Conservation (phyloP, 2,888 invertebrate genomes). For the Synergus laeviventris region DNA sequence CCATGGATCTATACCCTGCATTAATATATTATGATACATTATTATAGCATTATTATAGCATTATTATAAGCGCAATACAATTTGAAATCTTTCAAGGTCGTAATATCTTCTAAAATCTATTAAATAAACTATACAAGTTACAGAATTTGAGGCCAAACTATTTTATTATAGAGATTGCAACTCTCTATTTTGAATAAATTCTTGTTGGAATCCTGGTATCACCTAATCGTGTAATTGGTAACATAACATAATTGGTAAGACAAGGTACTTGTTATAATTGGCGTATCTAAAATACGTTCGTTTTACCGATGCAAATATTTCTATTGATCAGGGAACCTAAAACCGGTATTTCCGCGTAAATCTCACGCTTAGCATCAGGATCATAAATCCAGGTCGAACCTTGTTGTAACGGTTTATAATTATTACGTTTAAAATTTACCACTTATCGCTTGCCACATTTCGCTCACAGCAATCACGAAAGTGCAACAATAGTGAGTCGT, state of each 20-base stretch:
- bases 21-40: background rate
- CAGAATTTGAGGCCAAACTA: background rate
- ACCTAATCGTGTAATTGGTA: background rate
- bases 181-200: background rate
- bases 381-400: constrained; percentile 16
- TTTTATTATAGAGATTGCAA: background rate
- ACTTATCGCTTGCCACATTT: constrained; percentile 35
- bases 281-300: constrained; percentile 13
- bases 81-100: too few relatives aligned
- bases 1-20: background rate
- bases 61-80: too few relatives aligned
- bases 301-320: constrained; percentile 13
- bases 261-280: constrained; percentile 8
- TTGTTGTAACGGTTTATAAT: constrained; percentile 33
- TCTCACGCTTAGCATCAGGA: constrained; percentile 31
- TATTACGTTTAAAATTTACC: constrained; percentile 37
- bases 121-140: too few relatives aligned
- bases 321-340: constrained; percentile 16
- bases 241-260: background rate
- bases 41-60: too few relatives aligned
- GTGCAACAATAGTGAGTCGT: constrained; percentile 16
- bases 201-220: background rate
- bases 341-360: constrained; percentile 34
- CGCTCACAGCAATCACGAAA: constrained; percentile 39
- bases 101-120: too few relatives aligned